Evolutionary conservation across 35 echinoderm and acorn worm genomes (phyloP).

Genomic region (Ptychodera flava): DNA sequence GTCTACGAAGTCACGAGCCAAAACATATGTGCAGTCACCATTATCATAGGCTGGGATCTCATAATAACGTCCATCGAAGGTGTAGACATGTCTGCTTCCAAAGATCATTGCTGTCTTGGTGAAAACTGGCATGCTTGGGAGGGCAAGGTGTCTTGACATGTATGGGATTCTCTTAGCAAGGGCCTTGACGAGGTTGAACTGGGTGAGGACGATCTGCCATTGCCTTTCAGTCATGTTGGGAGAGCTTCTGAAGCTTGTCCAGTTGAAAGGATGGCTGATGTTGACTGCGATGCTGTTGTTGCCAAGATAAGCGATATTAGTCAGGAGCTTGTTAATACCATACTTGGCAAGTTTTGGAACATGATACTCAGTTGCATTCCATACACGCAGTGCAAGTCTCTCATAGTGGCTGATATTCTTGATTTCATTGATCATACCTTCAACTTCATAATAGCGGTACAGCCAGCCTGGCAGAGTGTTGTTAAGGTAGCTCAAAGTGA

Average conservation of each 20-base stretch:
- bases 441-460: slow-evolving; percentile 57
- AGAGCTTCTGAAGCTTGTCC: slow-evolving; percentile 72
- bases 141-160: not conserved
- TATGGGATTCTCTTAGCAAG: not conserved
- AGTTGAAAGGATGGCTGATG: slow-evolving; percentile 81
- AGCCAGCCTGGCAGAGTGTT: slow-evolving; percentile 62
- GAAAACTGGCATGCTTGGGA: slow-evolving; percentile 3
- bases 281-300: slow-evolving; percentile 84
- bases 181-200: slow-evolving; percentile 14
- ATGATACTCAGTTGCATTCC: slow-evolving; percentile 6
- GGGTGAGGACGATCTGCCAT: slow-evolving; percentile 36
- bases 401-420: not conserved
- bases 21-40: slow-evolving; percentile 53
- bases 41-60: slow-evolving; percentile 49
- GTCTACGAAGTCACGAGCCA: slow-evolving; percentile 88
- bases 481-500: slow-evolving; percentile 31
- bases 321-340: not conserved
- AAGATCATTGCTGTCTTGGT: slow-evolving; percentile 75
- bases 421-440: slow-evolving; percentile 13
- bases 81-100: slow-evolving; percentile 51
- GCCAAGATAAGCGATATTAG: slow-evolving; percentile 14
- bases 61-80: slow-evolving; percentile 74
- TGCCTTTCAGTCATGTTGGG: slow-evolving; percentile 70
- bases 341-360: not conserved
- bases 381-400: slow-evolving; percentile 34